A percentile compares a stretch with the other conserved stretches of the same genome.
Evolutionary conservation across 1,140 invertebrate genomes (phyloP).

Genomic region (Neodiprion fabricii): DNA sequence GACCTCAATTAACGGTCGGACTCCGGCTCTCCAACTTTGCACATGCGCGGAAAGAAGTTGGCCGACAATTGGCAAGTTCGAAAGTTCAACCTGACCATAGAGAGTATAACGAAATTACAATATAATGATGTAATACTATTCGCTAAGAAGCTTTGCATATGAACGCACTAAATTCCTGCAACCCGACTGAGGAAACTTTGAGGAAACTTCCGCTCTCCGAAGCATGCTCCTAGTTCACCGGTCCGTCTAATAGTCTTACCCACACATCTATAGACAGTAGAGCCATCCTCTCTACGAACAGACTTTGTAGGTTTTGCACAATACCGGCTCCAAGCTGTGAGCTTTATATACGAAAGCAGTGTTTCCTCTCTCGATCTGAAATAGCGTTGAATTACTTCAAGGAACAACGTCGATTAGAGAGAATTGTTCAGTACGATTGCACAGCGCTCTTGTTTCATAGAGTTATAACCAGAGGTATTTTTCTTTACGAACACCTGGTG

Average conservation of each 20-base stretch:
- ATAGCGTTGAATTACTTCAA: neutral
- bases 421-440: too few relatives aligned
- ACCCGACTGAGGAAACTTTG: neutral
- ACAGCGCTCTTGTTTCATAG: too few relatives aligned
- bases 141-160: constrained; percentile 15
- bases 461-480: too few relatives aligned
- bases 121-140: neutral
- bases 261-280: neutral
- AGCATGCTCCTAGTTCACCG: constrained; percentile 11
- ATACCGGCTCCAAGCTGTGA: neutral
- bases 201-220: neutral
- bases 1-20: neutral
- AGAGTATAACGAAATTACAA: neutral
- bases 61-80: neutral
- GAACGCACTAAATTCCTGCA: neutral
- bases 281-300: neutral
- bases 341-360: neutral
- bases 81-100: neutral
- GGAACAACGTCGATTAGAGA: too few relatives aligned
- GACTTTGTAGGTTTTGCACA: constrained; percentile 3
- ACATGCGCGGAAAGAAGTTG: too few relatives aligned
- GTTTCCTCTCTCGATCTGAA: neutral
- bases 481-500: too few relatives aligned
- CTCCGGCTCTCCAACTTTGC: neutral
- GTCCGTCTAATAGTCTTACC: constrained; percentile 12